Base-by-base conservation (phyloP, 2,113 vertebrate species). In the Tympanuchus pallidicinctus region DNA sequence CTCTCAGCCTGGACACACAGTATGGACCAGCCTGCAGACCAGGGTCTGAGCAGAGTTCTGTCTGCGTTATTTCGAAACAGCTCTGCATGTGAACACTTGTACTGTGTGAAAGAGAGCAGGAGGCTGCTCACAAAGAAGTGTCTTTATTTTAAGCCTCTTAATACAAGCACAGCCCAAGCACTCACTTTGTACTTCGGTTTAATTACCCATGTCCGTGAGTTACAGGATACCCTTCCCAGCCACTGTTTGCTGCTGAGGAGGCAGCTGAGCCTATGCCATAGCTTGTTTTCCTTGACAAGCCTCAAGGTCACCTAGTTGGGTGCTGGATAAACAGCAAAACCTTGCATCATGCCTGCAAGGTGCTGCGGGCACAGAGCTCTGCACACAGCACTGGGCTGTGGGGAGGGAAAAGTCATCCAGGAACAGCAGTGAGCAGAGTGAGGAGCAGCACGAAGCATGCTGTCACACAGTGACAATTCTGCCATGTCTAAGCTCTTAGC, bases 391-490 rank as follows among this genome's bases (percentile, higher is more conserved):
- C 12, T 47, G 50, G 24, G 18, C 0, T 14, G 78, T 48, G 40
- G 60, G 24, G 28, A 12, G 18, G 34, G 20, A 38, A 61, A 19
- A 8, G 7, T 6, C 56, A 67, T 69, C 57, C 79, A 17, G 28
- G 13, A 86, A 21, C 5, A 50, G 14, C 28, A 34, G 7, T 4
- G 59, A n/a, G 67, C 72, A 56, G 48, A 0, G 0, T 10, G 45
- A 61, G 32, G 93, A 80, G 77, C 32, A 38, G 50, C 59, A 63
- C 80, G 56, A 85, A 80, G 60, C n/a, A 13, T 8, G 6, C 57
- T 83, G 88, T 78, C 73, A 92, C 50, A 57, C 60, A 78, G 73
- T 20, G 86, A 90, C 82, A 88, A 47, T 60, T 88, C 88, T 81
- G 89, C 52, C 22, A 2, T 5, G 13, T 30, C 52, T 40, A 0